phyloP scores from a whole-genome alignment of 2,113 vertebrate genomes.

The Alethe castanea region DNA sequence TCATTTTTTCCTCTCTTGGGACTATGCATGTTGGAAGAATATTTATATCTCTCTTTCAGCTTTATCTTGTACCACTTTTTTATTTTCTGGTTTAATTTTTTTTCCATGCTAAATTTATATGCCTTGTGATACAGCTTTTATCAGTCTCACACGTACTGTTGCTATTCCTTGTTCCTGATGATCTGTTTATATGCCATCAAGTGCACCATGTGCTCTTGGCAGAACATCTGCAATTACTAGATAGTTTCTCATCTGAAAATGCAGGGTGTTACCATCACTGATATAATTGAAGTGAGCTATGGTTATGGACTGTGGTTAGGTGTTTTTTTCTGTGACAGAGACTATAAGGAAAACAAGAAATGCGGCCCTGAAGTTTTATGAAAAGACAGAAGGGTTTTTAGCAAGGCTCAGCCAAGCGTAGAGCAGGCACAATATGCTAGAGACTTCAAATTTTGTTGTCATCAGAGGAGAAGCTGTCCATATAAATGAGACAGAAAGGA shows the following conservation, averaged over 20 bases:
- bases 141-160: not conserved
- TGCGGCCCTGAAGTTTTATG: not conserved
- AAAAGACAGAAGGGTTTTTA: not conserved
- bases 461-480: not conserved
- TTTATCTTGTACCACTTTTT: not conserved
- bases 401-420: not conserved
- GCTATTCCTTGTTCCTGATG: conserved; percentile 10
- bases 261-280: not conserved
- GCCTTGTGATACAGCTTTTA: conserved; percentile 30
- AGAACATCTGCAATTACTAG: conserved; percentile 51
- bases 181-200: conserved; percentile 33
- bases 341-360: not conserved
- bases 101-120: not conserved
- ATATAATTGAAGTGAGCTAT: not conserved
- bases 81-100: not conserved
- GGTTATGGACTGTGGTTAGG: not conserved
- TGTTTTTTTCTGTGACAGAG: not conserved
- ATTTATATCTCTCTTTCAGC: not conserved
- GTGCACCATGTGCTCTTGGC: conserved; percentile 17
- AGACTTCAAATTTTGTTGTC: not conserved
- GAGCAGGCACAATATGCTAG: not conserved
- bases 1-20: not conserved
- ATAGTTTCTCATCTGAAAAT: conserved; percentile 2
- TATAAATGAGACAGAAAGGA: not conserved
- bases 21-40: not conserved